A percentile compares a stretch with the other conserved stretches of the same genome.
These are phyloP conservation scores for Brachycybe producta DNA, from an alignment of 2,888 invertebrate species.

Conservation along the genomic window DNA sequence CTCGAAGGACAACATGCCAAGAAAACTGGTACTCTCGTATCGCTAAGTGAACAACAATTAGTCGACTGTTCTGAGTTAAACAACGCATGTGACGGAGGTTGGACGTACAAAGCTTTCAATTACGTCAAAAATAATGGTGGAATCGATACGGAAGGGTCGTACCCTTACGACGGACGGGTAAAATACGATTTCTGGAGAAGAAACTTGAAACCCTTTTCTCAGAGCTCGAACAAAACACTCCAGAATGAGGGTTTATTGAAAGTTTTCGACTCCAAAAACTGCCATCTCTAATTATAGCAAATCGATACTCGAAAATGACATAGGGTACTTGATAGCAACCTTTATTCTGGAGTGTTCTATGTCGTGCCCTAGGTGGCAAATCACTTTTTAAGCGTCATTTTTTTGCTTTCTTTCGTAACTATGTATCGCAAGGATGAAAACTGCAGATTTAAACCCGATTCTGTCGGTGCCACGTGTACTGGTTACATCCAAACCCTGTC, in stretches of 20 bases:
- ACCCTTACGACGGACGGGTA: conserved; percentile 31
- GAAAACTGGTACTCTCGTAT: conserved; percentile 58
- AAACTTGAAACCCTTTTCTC: too few species aligned
- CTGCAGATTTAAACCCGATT: conserved; percentile 24
- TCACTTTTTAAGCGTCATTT: too few species aligned
- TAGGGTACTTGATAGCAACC: too few species aligned
- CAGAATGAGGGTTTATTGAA: too few species aligned
- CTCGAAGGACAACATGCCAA: conserved; percentile 50
- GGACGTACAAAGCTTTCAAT: conserved; percentile 51
- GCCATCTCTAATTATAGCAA: too few species aligned
- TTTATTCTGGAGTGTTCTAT: too few species aligned
- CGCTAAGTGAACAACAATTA: conserved; percentile 83
- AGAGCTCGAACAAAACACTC: too few species aligned
- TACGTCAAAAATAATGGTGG: conserved; percentile 45
- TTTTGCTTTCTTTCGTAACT: conserved; percentile 40
- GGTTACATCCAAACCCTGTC: conserved; percentile 33
- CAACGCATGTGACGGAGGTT: conserved; percentile 82
- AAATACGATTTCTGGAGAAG: too few species aligned
- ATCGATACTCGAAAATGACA: too few species aligned
- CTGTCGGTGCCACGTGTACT: conserved; percentile 58
- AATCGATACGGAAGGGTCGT: conserved; percentile 42
- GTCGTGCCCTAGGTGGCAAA: too few species aligned
- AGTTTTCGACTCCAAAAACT: too few species aligned
- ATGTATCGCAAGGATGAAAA: conserved; percentile 33
- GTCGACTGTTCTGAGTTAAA: conserved; percentile 71